Evolutionary conservation across 2,888 invertebrate species (phyloP).

Genomic region (Drosophila mayaguana): DNA sequence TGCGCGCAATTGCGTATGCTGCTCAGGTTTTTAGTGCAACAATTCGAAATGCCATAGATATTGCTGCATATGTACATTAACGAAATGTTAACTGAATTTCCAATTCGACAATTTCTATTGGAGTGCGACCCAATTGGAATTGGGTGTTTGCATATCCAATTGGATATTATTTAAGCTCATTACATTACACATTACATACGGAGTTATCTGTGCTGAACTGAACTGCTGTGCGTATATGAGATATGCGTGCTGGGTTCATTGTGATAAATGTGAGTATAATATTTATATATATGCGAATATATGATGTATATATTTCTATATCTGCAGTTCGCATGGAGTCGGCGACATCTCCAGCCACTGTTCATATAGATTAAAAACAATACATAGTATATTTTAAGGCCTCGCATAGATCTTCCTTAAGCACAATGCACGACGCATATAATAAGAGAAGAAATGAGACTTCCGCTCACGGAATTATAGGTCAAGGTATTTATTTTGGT

Average conservation of each 20-base stretch:
- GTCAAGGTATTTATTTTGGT: background rate
- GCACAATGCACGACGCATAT: background rate
- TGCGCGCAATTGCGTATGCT: slow-evolving; percentile 5
- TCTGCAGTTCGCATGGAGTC: background rate
- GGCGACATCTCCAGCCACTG: background rate
- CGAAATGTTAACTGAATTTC: background rate
- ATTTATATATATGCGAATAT: background rate
- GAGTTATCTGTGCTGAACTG: background rate
- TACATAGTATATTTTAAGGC: background rate
- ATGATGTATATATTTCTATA: background rate
- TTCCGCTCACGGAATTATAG: background rate
- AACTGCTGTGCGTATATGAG: background rate
- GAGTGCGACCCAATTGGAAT: slow-evolving; percentile 1
- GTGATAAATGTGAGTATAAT: background rate
- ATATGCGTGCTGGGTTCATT: background rate
- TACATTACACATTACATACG: background rate
- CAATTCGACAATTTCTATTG: slow-evolving; percentile 4
- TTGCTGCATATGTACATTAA: slow-evolving; percentile 5
- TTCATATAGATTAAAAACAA: background rate
- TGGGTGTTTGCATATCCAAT: background rate
- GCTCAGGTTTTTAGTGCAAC: slow-evolving; percentile 17
- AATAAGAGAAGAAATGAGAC: background rate
- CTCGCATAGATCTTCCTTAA: background rate
- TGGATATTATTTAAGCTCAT: background rate
- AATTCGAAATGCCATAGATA: background rate